Evolutionary conservation across 2,797 vertebrate genomes (phyloP).

Genomic region (Pseudotriccus pelzelni): DNA sequence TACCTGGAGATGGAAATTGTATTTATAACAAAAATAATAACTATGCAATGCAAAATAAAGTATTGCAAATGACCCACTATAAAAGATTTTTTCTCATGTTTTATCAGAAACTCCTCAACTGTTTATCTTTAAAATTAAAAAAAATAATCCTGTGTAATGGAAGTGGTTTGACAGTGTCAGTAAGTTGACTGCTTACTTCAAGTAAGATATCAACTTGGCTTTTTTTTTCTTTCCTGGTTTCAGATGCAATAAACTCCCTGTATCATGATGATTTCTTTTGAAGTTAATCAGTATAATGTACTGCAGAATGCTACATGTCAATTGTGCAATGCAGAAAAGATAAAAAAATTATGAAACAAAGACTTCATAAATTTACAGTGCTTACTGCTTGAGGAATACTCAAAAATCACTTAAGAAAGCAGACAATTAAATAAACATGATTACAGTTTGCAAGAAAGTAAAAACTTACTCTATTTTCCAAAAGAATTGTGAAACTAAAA

Average conservation of each 20-base stretch:
- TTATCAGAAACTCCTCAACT: neutral
- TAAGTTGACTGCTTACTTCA: neutral
- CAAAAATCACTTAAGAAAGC: neutral
- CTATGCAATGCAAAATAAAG: neutral
- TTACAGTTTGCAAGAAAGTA: neutral
- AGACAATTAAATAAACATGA: neutral
- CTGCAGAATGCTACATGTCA: neutral
- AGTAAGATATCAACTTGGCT: neutral
- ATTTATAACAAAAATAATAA: neutral
- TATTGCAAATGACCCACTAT: neutral
- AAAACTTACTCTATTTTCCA: neutral
- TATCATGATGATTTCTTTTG: neutral
- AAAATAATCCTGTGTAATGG: neutral
- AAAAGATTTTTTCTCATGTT: neutral
- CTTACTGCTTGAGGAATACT: neutral
- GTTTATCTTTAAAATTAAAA: neutral
- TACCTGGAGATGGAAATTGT: neutral
- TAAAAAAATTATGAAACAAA: neutral
- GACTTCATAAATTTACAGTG: neutral
- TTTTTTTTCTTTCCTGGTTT: neutral
- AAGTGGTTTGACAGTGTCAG: neutral
- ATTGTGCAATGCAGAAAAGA: neutral
- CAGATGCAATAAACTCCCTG: neutral
- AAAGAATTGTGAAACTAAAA: neutral
- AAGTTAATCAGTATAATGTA: neutral